Evolutionary conservation across 2,888 invertebrate genomes (phyloP).

Genomic region (Aleiodes testaceus): DNA sequence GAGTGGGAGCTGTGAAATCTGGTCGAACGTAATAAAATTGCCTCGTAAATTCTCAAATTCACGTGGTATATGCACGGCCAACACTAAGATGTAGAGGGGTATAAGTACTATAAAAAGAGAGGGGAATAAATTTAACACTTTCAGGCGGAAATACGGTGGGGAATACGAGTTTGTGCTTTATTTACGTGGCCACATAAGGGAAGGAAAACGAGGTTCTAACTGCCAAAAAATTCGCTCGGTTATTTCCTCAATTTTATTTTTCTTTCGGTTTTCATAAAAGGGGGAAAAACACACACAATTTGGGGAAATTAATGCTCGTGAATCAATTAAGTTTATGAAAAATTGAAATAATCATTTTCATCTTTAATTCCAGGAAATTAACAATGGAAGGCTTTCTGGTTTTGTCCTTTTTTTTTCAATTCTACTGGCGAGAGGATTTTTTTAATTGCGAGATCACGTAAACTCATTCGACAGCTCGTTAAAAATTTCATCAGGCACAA

Average conservation of each 20-base stretch:
- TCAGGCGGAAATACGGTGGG: slow-evolving; percentile 33
- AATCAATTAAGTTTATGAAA: neutral
- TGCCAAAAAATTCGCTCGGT: slow-evolving; percentile 29
- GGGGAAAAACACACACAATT: neutral
- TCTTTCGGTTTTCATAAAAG: neutral
- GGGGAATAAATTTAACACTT: slow-evolving; percentile 54
- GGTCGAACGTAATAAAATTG: slow-evolving; percentile 59
- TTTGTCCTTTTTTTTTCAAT: slow-evolving; percentile 3
- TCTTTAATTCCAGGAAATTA: neutral
- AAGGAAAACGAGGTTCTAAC: slow-evolving; percentile 30
- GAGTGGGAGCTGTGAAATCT: slow-evolving; percentile 43
- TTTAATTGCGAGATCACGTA: slow-evolving; percentile 59
- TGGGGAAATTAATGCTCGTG: neutral
- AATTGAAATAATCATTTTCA: slow-evolving; percentile 3
- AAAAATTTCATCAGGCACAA: slow-evolving; percentile 64
- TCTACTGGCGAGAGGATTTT: slow-evolving; percentile 41
- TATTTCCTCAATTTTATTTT: slow-evolving; percentile 24
- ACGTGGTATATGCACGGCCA: slow-evolving; percentile 38
- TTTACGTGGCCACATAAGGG: slow-evolving; percentile 32
- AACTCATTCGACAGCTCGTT: slow-evolving; percentile 61
- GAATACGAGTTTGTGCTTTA: slow-evolving; percentile 48
- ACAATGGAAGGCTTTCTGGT: slow-evolving; percentile 1
- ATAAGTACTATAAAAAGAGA: slow-evolving; percentile 39
- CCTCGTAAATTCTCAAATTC: slow-evolving; percentile 60
- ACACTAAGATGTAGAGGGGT: slow-evolving; percentile 18